These are phyloP conservation scores for Aviceda subcristata DNA, from an alignment of 2,113 vertebrate genomes.

Conservation along the genomic window DNA sequence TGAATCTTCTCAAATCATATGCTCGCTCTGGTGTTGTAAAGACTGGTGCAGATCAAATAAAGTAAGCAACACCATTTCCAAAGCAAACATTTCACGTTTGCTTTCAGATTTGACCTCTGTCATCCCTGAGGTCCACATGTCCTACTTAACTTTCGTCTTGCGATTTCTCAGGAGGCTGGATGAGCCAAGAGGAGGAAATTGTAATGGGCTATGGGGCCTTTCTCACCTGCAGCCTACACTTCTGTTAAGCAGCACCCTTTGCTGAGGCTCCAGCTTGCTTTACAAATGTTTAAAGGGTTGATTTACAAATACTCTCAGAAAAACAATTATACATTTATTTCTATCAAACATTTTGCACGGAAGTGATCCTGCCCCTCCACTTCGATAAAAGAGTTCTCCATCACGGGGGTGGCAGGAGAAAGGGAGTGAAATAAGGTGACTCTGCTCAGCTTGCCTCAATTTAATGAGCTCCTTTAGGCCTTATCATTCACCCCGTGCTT, in stretches of 20 bases:
- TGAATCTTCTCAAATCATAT: neutral
- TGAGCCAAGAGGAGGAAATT: neutral
- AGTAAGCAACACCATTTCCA: neutral
- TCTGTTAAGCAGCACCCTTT: neutral
- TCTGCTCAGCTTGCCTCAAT: slow-evolving; percentile 34
- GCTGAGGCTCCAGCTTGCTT: neutral
- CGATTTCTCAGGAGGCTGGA: neutral
- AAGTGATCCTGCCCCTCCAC: neutral
- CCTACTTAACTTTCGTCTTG: neutral
- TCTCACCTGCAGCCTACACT: neutral
- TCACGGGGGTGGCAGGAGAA: neutral
- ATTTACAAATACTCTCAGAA: neutral
- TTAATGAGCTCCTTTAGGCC: slow-evolving; percentile 47
- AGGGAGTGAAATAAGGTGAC: slow-evolving; percentile 29
- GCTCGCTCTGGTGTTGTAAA: neutral
- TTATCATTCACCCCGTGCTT: slow-evolving; percentile 25
- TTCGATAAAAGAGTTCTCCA: neutral
- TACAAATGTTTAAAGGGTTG: neutral
- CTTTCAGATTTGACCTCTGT: neutral
- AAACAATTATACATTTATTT: neutral
- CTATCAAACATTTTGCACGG: neutral
- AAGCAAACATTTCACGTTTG: neutral
- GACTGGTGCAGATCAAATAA: neutral
- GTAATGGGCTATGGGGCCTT: neutral
- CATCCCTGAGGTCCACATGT: neutral